Percentiles rank a stretch among this genome's conserved stretches.
Conservation (phyloP, 2,113 vertebrate species). For the Carlito syrichta region DNA sequence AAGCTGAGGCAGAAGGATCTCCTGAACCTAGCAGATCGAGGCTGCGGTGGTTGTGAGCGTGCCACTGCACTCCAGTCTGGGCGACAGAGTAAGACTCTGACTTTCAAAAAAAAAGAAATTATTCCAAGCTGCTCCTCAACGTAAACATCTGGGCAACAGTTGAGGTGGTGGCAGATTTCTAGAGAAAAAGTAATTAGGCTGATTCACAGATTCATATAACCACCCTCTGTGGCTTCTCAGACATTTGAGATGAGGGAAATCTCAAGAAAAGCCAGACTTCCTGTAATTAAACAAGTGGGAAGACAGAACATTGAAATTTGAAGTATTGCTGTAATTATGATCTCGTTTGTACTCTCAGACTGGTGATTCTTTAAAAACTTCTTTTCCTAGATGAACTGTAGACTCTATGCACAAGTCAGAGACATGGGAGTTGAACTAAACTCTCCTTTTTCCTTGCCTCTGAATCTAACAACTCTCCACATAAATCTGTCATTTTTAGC, state of each 20-base stretch:
- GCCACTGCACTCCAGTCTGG: too few species aligned
- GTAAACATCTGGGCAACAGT: neutral
- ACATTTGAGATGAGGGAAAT: neutral
- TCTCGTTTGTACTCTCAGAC: neutral
- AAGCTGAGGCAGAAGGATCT: too few species aligned
- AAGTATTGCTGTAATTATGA: neutral
- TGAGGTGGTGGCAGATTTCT: neutral
- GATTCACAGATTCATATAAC: neutral
- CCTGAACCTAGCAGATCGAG: too few species aligned
- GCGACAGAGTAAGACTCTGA: too few species aligned
- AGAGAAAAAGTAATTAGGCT: neutral
- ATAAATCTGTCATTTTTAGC: neutral
- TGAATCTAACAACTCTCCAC: neutral
- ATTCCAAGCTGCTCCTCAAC: neutral
- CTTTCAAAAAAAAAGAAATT: too few species aligned
- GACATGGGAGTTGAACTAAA: neutral
- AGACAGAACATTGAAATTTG: neutral
- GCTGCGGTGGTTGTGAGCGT: too few species aligned
- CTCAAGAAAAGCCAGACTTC: neutral
- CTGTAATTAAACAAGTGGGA: neutral
- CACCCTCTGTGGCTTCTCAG: neutral
- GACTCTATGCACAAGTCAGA: neutral
- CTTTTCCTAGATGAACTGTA: neutral
- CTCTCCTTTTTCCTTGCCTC: neutral
- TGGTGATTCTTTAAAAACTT: neutral